phyloP scores from a whole-genome alignment of 2,888 invertebrate genomes.

The Cryptus viduatorius region DNA sequence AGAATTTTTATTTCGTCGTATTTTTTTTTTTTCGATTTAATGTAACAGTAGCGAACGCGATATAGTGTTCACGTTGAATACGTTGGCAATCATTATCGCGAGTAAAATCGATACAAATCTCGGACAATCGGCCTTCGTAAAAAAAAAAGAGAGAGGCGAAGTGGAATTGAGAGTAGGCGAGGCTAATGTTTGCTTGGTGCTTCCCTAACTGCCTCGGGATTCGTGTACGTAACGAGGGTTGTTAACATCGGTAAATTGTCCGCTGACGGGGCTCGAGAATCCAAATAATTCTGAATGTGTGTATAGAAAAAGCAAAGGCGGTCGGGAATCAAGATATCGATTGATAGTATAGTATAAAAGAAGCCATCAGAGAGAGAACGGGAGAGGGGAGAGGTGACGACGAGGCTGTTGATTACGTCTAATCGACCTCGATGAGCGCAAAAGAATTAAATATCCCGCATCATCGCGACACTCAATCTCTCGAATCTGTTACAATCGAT shows the following conservation, averaged over 20 bases:
- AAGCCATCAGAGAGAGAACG: not conserved
- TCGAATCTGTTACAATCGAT: not conserved
- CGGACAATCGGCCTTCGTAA: constrained; percentile 14
- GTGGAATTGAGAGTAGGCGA: constrained; percentile 4
- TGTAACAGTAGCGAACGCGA: no score
- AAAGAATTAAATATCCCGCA: constrained; percentile 39
- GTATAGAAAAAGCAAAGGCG: constrained; percentile 19
- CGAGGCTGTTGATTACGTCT: constrained; percentile 54
- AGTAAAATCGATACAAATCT: constrained; percentile 18
- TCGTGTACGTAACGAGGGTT: not conserved
- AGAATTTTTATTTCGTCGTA: no score
- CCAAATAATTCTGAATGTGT: constrained; percentile 41
- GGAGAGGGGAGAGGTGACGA: not conserved
- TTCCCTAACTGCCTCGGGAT: not conserved
- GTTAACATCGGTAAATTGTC: constrained; percentile 38
- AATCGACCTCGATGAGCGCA: constrained; percentile 60
- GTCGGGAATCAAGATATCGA: constrained; percentile 58
- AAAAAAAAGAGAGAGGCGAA: constrained; percentile 8
- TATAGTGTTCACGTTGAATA: not conserved
- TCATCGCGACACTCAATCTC: constrained; percentile 4
- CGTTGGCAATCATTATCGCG: not conserved
- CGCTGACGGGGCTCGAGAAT: constrained; percentile 37
- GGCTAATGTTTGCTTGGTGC: constrained; percentile 38
- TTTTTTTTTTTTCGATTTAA: no score
- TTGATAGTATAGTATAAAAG: constrained; percentile 39